Base-by-base conservation (phyloP, 2,888 invertebrate genomes). In the Auanema freiburgensis region DNA sequence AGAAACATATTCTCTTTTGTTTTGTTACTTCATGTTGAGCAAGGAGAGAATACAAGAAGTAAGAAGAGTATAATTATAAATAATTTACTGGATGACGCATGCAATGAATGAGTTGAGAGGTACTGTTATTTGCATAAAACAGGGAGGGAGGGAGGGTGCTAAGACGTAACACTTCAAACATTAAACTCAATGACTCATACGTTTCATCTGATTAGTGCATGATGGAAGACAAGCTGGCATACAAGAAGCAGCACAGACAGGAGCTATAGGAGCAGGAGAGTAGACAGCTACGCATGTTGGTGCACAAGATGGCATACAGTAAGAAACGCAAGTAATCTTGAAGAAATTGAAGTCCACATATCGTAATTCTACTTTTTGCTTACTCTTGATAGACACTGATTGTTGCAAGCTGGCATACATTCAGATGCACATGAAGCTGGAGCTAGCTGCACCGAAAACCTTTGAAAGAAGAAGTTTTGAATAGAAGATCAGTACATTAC, bases 291-390 rank as follows among this genome's bases (percentile, higher is more conserved):
- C 56, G 61, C 76, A 76, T 14, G 69, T 66, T n/a, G 72, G 74
- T 56, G 71, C 63, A 56, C 76, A 76, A 25, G 72, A 66, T 1
- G 76, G 76, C 71, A 72, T 72, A 66, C 76, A 72, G 46, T 63
- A 54, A 52, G 66, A 57, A 18, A 60, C 57, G 46, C 72, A 72
- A 1, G 72, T 65, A 25, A 69, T 51, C 72, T 71, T 58, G 24
- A 66, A 66, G 59, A 21, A 33, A 50, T n/a, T 12, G 11, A 49
- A 14, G 42, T n/a, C n/a, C 18, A 4, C 14, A 2, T n/a, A 57
- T 43, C 18, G n/a, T 42, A 8, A 5, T 57, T 43, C 18, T 14
- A 3, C 12, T 57, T 18, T 42, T 57, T 42, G 4, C n/a, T 18
- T 5, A 71, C 66, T 49, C 64, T 63, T 11, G 67, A 54, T 10